These are phyloP conservation scores for Rhegmatorhina hoffmannsi DNA, from an alignment of 2,113 vertebrate species.

Conservation along the genomic window DNA sequence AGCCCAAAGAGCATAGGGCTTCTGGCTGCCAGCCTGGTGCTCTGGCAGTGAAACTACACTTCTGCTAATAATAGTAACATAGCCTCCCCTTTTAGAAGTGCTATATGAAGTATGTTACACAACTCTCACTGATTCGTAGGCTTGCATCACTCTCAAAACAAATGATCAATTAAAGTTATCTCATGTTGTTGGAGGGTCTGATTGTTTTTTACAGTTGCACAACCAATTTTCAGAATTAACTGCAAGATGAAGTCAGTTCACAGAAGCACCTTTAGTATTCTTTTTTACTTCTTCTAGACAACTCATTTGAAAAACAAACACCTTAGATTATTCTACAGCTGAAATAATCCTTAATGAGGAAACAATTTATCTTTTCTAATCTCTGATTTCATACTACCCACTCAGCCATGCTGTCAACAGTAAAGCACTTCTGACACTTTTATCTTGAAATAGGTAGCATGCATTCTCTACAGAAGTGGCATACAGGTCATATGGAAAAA, in stretches of 20 bases:
- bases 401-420: background rate
- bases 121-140: conserved; percentile 12
- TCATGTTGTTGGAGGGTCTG: background rate
- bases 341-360: background rate
- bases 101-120: conserved; percentile 14
- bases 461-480: background rate
- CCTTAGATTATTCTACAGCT: background rate
- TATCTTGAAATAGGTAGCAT: background rate
- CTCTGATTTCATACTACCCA: background rate
- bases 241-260: background rate
- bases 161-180: conserved; percentile 38
- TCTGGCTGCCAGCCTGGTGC: conserved; percentile 13
- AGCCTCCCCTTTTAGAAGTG: conserved; percentile 29
- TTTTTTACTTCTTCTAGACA: background rate
- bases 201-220: background rate
- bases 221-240: background rate
- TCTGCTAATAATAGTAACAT: conserved; percentile 41
- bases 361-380: background rate
- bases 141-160: conserved; percentile 43
- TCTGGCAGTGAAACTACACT: background rate
- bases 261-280: background rate
- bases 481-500: background rate
- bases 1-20: background rate
- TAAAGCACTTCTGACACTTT: background rate
- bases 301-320: background rate